Base-by-base conservation (phyloP, 2,888 invertebrate genomes). In the Ctena decussata region DNA sequence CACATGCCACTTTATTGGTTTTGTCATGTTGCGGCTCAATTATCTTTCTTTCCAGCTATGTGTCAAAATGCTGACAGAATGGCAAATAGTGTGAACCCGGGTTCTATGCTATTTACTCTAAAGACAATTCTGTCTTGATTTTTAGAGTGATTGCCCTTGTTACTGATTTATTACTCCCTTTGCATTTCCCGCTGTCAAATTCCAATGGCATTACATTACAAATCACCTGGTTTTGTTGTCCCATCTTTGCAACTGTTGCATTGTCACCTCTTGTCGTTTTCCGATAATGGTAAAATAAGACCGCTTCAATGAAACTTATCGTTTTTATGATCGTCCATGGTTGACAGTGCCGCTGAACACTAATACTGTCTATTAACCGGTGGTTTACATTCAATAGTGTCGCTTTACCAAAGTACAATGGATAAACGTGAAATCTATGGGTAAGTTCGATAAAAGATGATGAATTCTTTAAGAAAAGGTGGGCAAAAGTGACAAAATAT, bases 291-390 rank as follows among this genome's bases (percentile, higher is more conserved):
- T 78, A 81, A 81, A 81, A 35, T 75, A 74, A 71, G 57, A 41
- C 15, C 75, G n/a, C 74, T 81, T 80, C 81, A 85, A 81, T 81
- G 78, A 69, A 80, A 85, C 69, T 76, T 85, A 85, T 85, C 85
- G 75, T 44, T 53, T 65, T 53, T 39, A 46, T 60, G 81, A 85
- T 85, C 85, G 72, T 77, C 75, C 81, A 74, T 65, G 69, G 65
- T 81, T 85, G 81, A 81, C 85, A 85, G 35, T 65, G 35, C 30
- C 24, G 35, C 6, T 35, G 65, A 65, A 18, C 65, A 35, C 30
- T 65, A 65, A 65, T 65, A 65, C 24, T 18, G 35, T 11, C 65
- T 65, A 65, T 65, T 65, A 65, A 65, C 65, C 35, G 65, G 65
- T 65, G 65, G 65, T 24, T 65, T 65, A 65, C 65, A 65, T 65